Conservation (phyloP, 2,797 vertebrate species). For the Enteromius viviparus region DNA sequence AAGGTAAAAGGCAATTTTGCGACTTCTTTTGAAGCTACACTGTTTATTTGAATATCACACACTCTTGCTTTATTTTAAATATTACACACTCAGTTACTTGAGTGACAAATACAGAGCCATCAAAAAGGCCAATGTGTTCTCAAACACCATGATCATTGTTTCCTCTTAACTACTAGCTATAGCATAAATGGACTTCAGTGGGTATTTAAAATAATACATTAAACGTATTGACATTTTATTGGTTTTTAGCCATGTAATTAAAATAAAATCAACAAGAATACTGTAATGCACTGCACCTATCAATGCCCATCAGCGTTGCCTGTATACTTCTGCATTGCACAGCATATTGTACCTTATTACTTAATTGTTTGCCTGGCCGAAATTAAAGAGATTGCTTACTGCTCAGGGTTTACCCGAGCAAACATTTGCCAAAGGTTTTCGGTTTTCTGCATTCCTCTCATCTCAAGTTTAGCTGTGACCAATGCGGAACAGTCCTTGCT, state of each 20-base stretch:
- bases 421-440: slow-evolving; percentile 9
- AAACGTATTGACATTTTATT: background rate
- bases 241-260: no score
- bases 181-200: background rate
- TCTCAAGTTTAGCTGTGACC: slow-evolving; percentile 62
- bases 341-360: background rate
- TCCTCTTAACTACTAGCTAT: no score
- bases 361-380: background rate
- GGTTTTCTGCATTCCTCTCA: slow-evolving; percentile 49
- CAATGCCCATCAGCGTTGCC: background rate
- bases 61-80: background rate
- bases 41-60: background rate
- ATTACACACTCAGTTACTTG: no score
- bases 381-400: background rate
- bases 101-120: background rate
- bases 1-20: no score
- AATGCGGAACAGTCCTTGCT: slow-evolving; percentile 57
- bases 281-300: background rate
- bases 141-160: background rate
- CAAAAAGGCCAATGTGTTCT: background rate
- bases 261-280: background rate
- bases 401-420: background rate
- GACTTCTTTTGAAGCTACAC: no score
- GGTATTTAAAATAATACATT: background rate
- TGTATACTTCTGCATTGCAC: background rate